Conservation (phyloP, 1,140 invertebrate species). For the Stegodyphus mimosarum region DNA sequence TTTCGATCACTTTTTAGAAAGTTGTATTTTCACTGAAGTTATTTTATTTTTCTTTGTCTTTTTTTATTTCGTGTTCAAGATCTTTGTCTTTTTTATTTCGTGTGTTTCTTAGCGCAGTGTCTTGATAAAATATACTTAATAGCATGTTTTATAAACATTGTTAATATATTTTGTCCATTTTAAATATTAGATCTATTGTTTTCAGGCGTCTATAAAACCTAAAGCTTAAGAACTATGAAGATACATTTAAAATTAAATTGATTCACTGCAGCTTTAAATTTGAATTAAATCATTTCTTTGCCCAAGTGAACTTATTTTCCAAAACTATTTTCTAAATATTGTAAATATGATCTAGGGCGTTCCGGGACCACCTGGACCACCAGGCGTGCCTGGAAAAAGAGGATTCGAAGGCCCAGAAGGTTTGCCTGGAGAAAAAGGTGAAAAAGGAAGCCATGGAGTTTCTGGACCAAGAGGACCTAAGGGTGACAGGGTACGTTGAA, state of each 20-base stretch:
- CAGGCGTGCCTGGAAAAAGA: constrained; percentile 79
- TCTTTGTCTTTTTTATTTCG: too few species aligned
- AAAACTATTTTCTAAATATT: not conserved
- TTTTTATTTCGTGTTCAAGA: too few species aligned
- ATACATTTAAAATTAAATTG: not conserved
- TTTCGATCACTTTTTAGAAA: too few species aligned
- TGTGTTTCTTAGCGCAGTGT: too few species aligned
- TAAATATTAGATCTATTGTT: not conserved
- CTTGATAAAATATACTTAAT: too few species aligned
- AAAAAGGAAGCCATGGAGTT: constrained; percentile 84
- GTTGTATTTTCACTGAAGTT: too few species aligned
- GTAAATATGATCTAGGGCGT: constrained; percentile 43
- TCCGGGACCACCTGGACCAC: constrained; percentile 77
- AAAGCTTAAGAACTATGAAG: not conserved
- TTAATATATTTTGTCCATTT: not conserved
- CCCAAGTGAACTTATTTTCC: not conserved
- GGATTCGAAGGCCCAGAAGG: constrained; percentile 87
- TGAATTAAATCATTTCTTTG: not conserved
- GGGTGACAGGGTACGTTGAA: constrained; percentile 76
- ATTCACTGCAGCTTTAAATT: not conserved
- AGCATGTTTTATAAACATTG: too few species aligned
- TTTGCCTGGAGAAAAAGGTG: constrained; percentile 85
- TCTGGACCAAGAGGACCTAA: constrained; percentile 83
- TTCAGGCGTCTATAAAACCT: not conserved
- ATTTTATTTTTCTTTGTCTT: too few species aligned